Evolutionary conservation across 2,888 invertebrate species (phyloP).

Genomic region (Acrocyrtus sp.): DNA sequence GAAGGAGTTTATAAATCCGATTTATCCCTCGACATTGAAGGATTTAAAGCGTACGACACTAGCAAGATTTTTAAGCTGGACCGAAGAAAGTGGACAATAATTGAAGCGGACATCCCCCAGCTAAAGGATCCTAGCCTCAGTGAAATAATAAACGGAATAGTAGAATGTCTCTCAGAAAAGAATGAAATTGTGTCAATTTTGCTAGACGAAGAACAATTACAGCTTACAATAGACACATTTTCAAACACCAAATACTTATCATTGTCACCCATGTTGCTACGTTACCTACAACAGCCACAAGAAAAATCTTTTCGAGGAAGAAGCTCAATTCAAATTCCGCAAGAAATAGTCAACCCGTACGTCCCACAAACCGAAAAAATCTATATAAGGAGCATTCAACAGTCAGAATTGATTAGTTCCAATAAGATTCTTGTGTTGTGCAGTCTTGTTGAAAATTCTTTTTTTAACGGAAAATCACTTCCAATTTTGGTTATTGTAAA

Average conservation of each 20-base stretch:
- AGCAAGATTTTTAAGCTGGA: background rate
- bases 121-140: background rate
- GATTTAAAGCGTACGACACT: background rate
- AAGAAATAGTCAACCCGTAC: background rate
- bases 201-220: background rate
- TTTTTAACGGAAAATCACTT: background rate
- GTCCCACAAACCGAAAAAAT: background rate
- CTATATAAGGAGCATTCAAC: background rate
- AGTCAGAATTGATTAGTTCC: background rate
- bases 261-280: background rate
- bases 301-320: background rate
- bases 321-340: background rate
- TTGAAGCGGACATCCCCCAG: background rate
- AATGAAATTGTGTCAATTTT: background rate
- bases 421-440: background rate
- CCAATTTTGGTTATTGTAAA: background rate
- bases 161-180: background rate
- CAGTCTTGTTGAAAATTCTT: background rate
- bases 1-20: background rate
- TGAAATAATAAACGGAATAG: background rate
- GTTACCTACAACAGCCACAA: background rate
- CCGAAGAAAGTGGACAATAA: background rate
- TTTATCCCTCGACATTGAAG: background rate
- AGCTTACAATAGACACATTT: background rate
- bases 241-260: background rate